Evolutionary conservation across 2,888 invertebrate genomes (phyloP), one percentile per base, ranked within the genome.

Genomic region (Liodrosophila aerea): DNA sequence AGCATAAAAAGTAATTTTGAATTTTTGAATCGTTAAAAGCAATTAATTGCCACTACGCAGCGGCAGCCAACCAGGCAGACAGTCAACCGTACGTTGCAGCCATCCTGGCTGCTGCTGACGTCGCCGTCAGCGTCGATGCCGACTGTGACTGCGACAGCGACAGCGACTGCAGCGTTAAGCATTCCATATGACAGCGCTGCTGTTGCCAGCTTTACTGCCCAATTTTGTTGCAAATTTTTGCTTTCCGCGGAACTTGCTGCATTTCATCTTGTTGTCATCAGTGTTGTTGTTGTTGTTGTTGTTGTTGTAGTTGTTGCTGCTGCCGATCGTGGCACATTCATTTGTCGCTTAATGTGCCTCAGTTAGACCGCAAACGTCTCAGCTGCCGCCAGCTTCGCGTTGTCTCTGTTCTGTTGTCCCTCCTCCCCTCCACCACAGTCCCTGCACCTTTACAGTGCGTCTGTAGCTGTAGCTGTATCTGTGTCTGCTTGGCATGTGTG

Each of bases 21-120:
- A 78, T 81, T 81, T 81, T 84, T 81, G 82, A 84, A 81, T 81
- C 81, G 81, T 84, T 84, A 84, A 81, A 81, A 84, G 84, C 81
- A 84, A 81, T 81, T 81, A 81, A 81, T 81, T 84, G 81, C 85
- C 72, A 73, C 76, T 76, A 76, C 76, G 64, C 76, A 76, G 72
- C 74, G 76, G 66, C 75, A 77, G 45, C 33, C 47, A 53, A 47
- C 41, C 45, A 41, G 57, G 22, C 57, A 60, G 49, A 63, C 80
- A 50, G 45, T 18, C 52, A 53, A 43, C 15, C 41, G 43, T 37
- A 15, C 50, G 63, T 61, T 56, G 53, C 64, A 68, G 74, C 57
- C 71, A 64, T 82, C 69, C 75, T 78, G 82, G 75, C 76, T 72
- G 76, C 64, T n/a, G 36, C 50, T 11, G 11, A 11, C 40, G 44